Base-by-base conservation (phyloP, 2,113 vertebrate genomes). In the Lepus americanus region DNA sequence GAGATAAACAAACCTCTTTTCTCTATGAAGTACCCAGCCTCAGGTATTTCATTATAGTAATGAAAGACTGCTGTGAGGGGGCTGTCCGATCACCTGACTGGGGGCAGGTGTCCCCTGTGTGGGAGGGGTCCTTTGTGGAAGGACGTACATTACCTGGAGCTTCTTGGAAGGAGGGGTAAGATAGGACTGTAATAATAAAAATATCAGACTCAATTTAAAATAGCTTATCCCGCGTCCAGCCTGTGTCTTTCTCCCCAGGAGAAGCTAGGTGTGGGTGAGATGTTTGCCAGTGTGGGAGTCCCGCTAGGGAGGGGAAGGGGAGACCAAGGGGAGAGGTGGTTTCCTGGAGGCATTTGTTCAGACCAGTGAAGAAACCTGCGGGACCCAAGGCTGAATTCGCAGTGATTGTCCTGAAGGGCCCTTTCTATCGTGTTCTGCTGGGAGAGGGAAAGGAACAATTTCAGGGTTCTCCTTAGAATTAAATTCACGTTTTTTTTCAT, bases 281-380 rank as follows among this genome's bases (percentile, higher is more conserved):
- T 29, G 3, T 72, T 86, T 44, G 20, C 33, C 55, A 31, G 76
- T 12, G 9, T 2, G 36, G 80, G 70, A 79, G 8, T 27, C 9
- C 9, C 5, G 29, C 63, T 31, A 9, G 49, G 61, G 39, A 6
- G 23, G 4, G 55, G 61, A 70, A 36, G 10, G 27, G 20, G 27
- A 31, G 12, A 1, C 22, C 4, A 11, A 13, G 4, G 19, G 17
- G 61, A 10, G 49, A 31, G 17, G 12, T 1, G 13, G 3, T 6
- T 64, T 59, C 16, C 25, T 10, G 4, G 6, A 20, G 31, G 49
- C 55, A 0, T 33, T 25, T 33, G 3, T 59, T 49, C 25, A 73
- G 29, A 31, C 19, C 49, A 10, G 33, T 29, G 77, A 6, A 11
- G 22, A 4, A 70, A 29, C 72, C 1, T 14, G 7, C 7, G 14